Conservation (phyloP, 2,797 vertebrate species). For the Scolopax rusticola region DNA sequence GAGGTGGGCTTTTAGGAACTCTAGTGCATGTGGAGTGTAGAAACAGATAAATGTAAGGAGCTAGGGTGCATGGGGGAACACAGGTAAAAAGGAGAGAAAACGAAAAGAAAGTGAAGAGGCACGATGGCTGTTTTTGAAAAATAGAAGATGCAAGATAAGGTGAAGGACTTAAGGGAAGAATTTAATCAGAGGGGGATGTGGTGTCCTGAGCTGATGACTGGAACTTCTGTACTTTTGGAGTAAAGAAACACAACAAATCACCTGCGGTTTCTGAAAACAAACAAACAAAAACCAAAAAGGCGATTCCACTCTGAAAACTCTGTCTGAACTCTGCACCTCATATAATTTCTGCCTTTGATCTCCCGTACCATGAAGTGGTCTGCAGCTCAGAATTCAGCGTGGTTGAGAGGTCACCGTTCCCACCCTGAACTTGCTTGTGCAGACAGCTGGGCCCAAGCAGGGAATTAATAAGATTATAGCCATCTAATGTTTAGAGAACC, state of each 20-base stretch:
- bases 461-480: background rate
- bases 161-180: background rate
- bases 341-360: background rate
- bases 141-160: background rate
- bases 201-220: background rate
- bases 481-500: background rate
- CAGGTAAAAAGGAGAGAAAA: background rate
- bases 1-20: background rate
- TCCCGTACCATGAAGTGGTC: background rate
- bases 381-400: background rate
- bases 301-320: background rate
- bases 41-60: background rate
- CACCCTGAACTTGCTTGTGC: rapidly evolving
- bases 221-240: background rate
- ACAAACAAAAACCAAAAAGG: background rate
- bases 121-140: background rate
- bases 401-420: background rate
- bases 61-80: background rate
- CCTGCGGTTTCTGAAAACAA: background rate
- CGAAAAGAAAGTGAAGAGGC: background rate
- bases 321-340: background rate
- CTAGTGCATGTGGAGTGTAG: rapidly evolving
- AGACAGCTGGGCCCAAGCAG: background rate
- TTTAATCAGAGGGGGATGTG: background rate
- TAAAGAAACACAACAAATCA: background rate